A percentile compares a stretch with the other conserved stretches of the same genome.
phyloP scores from a whole-genome alignment of 2,113 vertebrate genomes.

The Syngnathus typhle region DNA sequence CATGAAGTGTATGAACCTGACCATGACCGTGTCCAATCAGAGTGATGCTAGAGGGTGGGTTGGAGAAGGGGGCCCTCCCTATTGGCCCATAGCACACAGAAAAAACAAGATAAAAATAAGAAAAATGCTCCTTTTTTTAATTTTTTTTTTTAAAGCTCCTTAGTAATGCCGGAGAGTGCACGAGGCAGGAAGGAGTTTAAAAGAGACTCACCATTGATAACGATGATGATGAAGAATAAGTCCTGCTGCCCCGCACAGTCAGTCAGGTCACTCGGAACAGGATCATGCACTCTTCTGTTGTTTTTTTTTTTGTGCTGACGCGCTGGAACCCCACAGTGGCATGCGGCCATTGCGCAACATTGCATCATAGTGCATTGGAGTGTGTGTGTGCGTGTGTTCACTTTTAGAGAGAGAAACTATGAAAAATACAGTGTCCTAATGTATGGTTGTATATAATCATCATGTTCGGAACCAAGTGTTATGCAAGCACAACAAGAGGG shows the following conservation, averaged over 20 bases:
- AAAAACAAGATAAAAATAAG: neutral
- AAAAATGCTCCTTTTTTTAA: neutral
- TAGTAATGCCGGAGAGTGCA: too few relatives aligned
- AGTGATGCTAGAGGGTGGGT: neutral
- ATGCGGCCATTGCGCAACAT: conserved; percentile 48
- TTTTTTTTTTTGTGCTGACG: conserved; percentile 42
- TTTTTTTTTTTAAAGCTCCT: neutral
- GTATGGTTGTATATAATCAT: neutral
- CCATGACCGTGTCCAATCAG: conserved; percentile 37
- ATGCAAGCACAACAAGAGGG: neutral
- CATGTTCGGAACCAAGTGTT: neutral
- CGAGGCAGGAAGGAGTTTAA: too few relatives aligned
- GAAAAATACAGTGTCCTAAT: neutral
- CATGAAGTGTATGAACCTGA: conserved; percentile 30
- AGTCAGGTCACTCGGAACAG: neutral
- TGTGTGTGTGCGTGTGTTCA: too few relatives aligned
- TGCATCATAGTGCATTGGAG: conserved; percentile 42
- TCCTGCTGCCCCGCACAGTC: neutral
- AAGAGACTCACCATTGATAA: neutral
- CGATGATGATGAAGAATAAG: conserved; percentile 2
- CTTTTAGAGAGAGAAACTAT: too few relatives aligned
- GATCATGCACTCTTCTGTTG: neutral
- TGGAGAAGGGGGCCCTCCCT: neutral
- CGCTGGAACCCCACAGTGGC: neutral
- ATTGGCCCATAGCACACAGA: too few relatives aligned